phyloP scores from a whole-genome alignment of 2,888 invertebrate genomes.

The Noctuana brunneofusca region DNA sequence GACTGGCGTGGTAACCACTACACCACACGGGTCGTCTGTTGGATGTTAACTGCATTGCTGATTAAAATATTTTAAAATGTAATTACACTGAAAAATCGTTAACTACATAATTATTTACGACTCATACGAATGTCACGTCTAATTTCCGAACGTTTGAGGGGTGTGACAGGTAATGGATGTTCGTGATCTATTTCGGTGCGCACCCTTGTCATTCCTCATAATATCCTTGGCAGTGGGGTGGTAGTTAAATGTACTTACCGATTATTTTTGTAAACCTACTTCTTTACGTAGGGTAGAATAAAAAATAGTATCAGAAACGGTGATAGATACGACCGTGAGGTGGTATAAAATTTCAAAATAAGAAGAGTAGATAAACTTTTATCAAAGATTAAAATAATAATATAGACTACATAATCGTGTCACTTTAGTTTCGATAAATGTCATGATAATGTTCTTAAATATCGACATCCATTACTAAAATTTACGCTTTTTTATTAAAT shows the following conservation, averaged over 20 bases:
- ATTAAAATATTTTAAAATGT: slow-evolving; percentile 4
- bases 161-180: slow-evolving; percentile 40
- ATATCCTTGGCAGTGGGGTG: slow-evolving; percentile 47
- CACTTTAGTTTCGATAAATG: too few species aligned
- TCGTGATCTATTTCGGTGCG: slow-evolving; percentile 49
- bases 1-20: too few species aligned
- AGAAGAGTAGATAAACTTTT: too few species aligned
- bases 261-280: background rate
- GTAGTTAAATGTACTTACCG: background rate
- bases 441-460: too few species aligned
- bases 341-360: too few species aligned
- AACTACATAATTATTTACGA: slow-evolving; percentile 12
- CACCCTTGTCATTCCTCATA: slow-evolving; percentile 56
- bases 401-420: too few species aligned
- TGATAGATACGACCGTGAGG: too few species aligned
- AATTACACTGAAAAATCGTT: slow-evolving; percentile 23
- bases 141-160: slow-evolving; percentile 44
- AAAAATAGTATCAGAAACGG: background rate
- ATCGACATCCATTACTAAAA: too few species aligned
- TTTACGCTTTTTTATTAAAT: too few species aligned
- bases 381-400: too few species aligned
- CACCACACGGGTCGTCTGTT: too few species aligned
- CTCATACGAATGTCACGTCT: slow-evolving; percentile 28
- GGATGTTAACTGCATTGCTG: too few species aligned
- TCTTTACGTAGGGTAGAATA: background rate